Evolutionary conservation across 2,797 vertebrate genomes (phyloP).

Genomic region (Garrulus glandarius): DNA sequence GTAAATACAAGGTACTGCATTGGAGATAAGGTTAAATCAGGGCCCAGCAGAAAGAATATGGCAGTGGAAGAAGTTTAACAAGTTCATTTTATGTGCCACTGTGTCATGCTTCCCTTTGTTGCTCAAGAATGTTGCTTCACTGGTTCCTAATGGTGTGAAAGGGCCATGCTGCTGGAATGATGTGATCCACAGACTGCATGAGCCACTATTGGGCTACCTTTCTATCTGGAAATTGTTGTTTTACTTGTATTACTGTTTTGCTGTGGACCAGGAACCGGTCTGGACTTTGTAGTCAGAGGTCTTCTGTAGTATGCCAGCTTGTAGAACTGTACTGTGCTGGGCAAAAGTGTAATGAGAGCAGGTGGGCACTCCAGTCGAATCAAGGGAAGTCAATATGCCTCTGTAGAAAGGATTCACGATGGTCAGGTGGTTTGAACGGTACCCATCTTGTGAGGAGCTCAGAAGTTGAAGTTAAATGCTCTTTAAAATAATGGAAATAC

Average conservation of each 20-base stretch:
- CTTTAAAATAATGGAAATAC: background rate
- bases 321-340: background rate
- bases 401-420: background rate
- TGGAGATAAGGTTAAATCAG: background rate
- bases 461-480: background rate
- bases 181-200: background rate
- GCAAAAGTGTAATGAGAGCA: background rate
- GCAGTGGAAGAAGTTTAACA: conserved; percentile 13
- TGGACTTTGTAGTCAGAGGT: background rate
- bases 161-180: conserved; percentile 6
- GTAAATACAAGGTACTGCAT: background rate
- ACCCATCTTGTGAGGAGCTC: background rate
- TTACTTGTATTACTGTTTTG: background rate
- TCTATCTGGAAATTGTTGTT: background rate
- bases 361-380: background rate
- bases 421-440: background rate
- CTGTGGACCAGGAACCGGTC: background rate
- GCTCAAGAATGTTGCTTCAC: conserved; percentile 59
- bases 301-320: background rate
- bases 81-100: conserved; percentile 35
- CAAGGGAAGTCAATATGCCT: background rate
- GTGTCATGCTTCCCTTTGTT: conserved; percentile 43
- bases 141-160: conserved; percentile 53
- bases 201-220: background rate
- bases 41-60: background rate